Conservation (phyloP, 2,888 invertebrate species). For the Anthoptus insignis region DNA sequence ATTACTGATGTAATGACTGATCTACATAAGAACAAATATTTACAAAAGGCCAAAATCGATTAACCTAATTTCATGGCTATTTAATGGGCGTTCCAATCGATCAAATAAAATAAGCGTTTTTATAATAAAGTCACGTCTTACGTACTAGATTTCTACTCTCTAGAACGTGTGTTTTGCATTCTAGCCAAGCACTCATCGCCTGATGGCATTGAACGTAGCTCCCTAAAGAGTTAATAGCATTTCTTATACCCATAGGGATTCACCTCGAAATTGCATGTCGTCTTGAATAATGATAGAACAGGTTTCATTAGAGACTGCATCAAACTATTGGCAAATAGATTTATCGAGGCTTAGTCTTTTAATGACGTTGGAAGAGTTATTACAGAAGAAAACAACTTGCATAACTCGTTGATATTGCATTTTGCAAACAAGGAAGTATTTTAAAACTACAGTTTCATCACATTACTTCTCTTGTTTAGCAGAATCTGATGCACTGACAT, state of each 20-base stretch:
- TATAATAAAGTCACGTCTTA: slow-evolving; percentile 35
- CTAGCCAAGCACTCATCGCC: slow-evolving; percentile 14
- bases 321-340: slow-evolving; percentile 27
- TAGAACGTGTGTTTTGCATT: slow-evolving; percentile 31
- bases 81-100: slow-evolving; percentile 33
- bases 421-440: slow-evolving; percentile 22
- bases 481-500: slow-evolving; percentile 9
- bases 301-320: slow-evolving; percentile 32
- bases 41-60: slow-evolving; percentile 18
- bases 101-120: slow-evolving; percentile 23
- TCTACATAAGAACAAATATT: slow-evolving; percentile 10
- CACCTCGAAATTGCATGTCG: slow-evolving; percentile 36
- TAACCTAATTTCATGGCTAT: slow-evolving; percentile 28
- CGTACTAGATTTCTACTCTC: slow-evolving; percentile 39
- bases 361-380: slow-evolving; percentile 15
- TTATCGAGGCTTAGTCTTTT: slow-evolving; percentile 15
- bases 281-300: slow-evolving; percentile 34
- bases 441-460: slow-evolving; percentile 28
- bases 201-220: slow-evolving; percentile 30
- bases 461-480: not conserved
- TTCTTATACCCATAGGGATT: slow-evolving; percentile 36
- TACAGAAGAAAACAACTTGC: slow-evolving; percentile 19
- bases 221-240: slow-evolving; percentile 33
- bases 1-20: slow-evolving; percentile 18
- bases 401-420: slow-evolving; percentile 12